phyloP scores from a whole-genome alignment of 92 coral and sea anemone genomes.

The Heteractis magnifica region DNA sequence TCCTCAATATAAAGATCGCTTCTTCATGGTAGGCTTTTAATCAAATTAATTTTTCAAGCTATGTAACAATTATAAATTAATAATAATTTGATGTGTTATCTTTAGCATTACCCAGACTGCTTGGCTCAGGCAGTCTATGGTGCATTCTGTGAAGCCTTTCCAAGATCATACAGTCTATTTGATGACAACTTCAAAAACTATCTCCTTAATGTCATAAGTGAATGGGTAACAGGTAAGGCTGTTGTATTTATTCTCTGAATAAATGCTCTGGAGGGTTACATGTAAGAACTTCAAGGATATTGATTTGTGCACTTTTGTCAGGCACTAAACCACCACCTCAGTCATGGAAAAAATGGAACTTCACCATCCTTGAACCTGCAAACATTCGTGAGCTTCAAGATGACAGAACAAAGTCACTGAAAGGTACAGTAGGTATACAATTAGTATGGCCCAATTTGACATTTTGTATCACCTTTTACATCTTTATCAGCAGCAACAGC shows the following conservation, averaged over 20 bases:
- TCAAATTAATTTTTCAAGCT: neutral
- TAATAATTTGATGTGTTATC: neutral
- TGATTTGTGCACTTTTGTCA: neutral
- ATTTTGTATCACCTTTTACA: neutral
- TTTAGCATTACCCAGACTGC: slow-evolving; percentile 80
- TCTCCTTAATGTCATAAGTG: slow-evolving; percentile 71
- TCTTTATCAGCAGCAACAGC: neutral
- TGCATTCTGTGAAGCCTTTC: slow-evolving; percentile 91
- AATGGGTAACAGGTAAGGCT: slow-evolving; percentile 85
- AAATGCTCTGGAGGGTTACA: neutral
- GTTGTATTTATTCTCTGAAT: neutral
- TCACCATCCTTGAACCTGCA: slow-evolving; percentile 80
- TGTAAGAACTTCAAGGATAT: neutral
- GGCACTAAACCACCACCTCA: slow-evolving; percentile 89
- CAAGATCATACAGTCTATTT: slow-evolving; percentile 81
- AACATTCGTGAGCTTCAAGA: slow-evolving; percentile 80
- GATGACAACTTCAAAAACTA: slow-evolving; percentile 82
- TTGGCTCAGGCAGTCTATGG: slow-evolving; percentile 90
- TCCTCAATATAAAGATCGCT: slow-evolving; percentile 77
- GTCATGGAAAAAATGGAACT: slow-evolving; percentile 90
- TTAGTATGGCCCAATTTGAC: too few relatives aligned
- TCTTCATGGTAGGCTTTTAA: slow-evolving; percentile 60
- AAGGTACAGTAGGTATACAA: slow-evolving; percentile 27
- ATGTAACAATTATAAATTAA: neutral
- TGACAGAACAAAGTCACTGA: slow-evolving; percentile 71